These are phyloP conservation scores for Tanytarsus gracilentus DNA, from an alignment of 2,888 invertebrate genomes.

Conservation along the genomic window DNA sequence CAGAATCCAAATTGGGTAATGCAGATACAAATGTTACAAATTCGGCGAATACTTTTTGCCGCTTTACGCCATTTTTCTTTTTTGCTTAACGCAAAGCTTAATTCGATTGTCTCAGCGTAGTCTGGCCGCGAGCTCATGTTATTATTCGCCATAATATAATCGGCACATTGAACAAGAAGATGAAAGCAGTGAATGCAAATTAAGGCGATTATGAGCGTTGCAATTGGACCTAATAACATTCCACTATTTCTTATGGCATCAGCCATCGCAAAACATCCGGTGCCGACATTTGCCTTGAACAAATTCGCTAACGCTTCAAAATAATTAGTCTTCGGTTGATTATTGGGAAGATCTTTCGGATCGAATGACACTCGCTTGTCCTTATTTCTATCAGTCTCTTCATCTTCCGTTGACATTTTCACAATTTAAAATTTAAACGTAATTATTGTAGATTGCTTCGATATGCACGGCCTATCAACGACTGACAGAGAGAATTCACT, in stretches of 20 bases:
- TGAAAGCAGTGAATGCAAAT: conserved; percentile 69
- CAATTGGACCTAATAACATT: conserved; percentile 66
- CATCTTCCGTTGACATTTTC: too few relatives aligned
- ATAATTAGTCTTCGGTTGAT: conserved; percentile 43
- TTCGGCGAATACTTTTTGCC: conserved; percentile 54
- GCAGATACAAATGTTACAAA: conserved; percentile 80
- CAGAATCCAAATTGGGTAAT: conserved; percentile 97
- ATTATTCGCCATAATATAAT: conserved; percentile 52
- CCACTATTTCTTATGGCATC: conserved; percentile 91
- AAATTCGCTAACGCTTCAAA: conserved; percentile 82
- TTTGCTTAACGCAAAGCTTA: conserved; percentile 72
- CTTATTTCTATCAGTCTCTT: too few relatives aligned
- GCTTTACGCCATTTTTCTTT: conserved; percentile 48
- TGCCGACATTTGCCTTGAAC: conserved; percentile 94
- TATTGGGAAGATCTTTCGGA: background rate
- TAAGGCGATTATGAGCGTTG: conserved; percentile 69
- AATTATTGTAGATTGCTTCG: too few relatives aligned
- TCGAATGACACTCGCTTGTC: too few relatives aligned
- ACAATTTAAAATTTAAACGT: too few relatives aligned
- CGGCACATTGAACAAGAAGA: conserved; percentile 54
- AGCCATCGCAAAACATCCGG: conserved; percentile 82
- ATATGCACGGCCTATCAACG: too few relatives aligned
- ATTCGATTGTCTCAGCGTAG: conserved; percentile 74
- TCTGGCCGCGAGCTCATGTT: conserved; percentile 53
- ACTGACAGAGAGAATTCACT: too few relatives aligned